Conservation (phyloP, 2,888 invertebrate species). For the Serrognathus titanus region DNA sequence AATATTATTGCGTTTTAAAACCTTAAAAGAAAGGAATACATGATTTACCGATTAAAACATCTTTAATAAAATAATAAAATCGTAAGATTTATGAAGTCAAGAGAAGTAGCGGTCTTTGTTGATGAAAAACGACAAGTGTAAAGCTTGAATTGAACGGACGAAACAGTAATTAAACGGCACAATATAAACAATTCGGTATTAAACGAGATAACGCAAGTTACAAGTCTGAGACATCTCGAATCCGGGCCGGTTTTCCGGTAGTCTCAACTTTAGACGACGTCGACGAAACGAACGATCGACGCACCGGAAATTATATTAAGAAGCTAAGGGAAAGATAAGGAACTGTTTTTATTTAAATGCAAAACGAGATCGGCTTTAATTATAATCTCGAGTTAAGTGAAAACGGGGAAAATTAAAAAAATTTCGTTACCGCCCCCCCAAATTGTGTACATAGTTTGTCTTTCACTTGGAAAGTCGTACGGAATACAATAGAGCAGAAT, state of each 20-base stretch:
- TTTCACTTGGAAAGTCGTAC: slow-evolving; percentile 9
- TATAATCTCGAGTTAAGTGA: no score
- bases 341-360: slow-evolving; percentile 6
- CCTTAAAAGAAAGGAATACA: no score
- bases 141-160: neutral
- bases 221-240: slow-evolving; percentile 17
- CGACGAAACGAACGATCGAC: neutral
- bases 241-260: slow-evolving; percentile 13
- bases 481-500: slow-evolving; percentile 14
- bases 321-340: slow-evolving; percentile 1
- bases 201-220: slow-evolving; percentile 26
- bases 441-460: neutral
- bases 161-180: slow-evolving; percentile 6
- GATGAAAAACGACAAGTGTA: neutral
- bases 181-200: slow-evolving; percentile 30
- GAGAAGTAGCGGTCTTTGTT: no score
- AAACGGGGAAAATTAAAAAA: no score
- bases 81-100: no score
- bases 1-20: no score
- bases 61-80: no score
- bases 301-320: slow-evolving; percentile 12
- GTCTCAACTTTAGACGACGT: neutral
- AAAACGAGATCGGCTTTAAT: neutral
- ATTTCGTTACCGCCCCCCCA: no score
- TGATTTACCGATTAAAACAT: no score